Conservation (phyloP, 37 sponge, comb jelly and placozoan genomes). For the Halisarca cf. caerulea region DNA sequence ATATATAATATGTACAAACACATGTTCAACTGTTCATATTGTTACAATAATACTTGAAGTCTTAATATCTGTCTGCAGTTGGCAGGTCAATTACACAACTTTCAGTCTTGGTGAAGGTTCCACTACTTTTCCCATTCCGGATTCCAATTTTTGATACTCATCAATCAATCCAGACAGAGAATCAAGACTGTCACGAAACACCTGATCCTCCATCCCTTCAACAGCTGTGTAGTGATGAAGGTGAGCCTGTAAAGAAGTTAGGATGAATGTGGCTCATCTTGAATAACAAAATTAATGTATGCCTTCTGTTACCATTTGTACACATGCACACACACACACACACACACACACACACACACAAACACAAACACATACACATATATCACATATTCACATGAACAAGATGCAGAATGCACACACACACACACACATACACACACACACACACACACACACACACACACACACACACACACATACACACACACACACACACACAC, state of each 20-base stretch:
- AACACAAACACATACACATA: too few relatives aligned
- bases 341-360: too few relatives aligned
- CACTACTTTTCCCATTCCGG: conserved; percentile 18
- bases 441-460: background rate
- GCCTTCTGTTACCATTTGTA: background rate
- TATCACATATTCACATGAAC: too few relatives aligned
- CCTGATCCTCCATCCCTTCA: conserved; percentile 88
- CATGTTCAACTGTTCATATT: too few relatives aligned
- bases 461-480: conserved; percentile 18
- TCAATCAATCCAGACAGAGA: conserved; percentile 72
- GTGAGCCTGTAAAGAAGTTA: conserved; percentile 71
- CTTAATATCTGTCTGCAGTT: too few relatives aligned
- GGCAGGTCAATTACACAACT: background rate
- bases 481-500: conserved; percentile 23
- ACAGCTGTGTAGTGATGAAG: conserved; percentile 93
- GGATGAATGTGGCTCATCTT: too few relatives aligned
- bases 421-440: too few relatives aligned
- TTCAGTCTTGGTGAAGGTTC: background rate
- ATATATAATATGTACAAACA: too few relatives aligned
- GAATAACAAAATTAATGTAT: too few relatives aligned
- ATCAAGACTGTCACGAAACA: conserved; percentile 76
- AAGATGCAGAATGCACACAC: too few relatives aligned
- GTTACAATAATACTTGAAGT: too few relatives aligned
- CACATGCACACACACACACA: too few relatives aligned
- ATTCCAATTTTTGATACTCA: conserved; percentile 76